phyloP scores from a whole-genome alignment of 2,797 vertebrate genomes.

The Amazona ochrocephala region DNA sequence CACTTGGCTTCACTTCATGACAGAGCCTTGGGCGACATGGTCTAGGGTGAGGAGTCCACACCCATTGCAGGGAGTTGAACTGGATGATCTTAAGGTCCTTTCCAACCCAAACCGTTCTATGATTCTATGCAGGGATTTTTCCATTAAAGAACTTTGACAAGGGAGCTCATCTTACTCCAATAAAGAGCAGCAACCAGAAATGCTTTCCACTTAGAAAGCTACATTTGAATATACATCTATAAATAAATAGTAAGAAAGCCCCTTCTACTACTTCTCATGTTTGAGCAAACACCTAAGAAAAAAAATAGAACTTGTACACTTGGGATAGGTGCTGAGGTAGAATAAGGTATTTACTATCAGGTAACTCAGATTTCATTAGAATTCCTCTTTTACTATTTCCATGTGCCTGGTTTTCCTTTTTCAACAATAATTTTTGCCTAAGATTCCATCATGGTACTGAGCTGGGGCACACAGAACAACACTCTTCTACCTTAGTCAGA shows the following conservation, averaged over 20 bases:
- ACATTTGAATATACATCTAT: neutral
- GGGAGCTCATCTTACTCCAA: neutral
- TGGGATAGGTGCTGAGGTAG: neutral
- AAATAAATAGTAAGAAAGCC: neutral
- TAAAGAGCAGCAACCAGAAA: neutral
- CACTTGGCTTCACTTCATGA: neutral
- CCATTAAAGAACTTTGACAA: neutral
- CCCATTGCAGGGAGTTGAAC: neutral
- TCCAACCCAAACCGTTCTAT: neutral
- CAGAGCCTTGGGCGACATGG: neutral
- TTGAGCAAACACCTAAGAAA: neutral
- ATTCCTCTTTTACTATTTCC: neutral
- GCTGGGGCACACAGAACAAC: neutral
- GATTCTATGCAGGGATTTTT: neutral
- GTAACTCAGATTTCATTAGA: neutral
- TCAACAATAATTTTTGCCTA: neutral
- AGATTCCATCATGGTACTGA: neutral
- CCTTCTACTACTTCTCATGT: neutral
- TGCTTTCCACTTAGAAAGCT: neutral
- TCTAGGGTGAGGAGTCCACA: neutral
- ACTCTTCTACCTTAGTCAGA: neutral
- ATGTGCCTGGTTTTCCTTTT: neutral
- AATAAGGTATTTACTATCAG: neutral
- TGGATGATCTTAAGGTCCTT: neutral
- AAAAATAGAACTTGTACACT: neutral